phyloP scores from a whole-genome alignment of 2,113 vertebrate species.

The Leptobrachium leishanense region DNA sequence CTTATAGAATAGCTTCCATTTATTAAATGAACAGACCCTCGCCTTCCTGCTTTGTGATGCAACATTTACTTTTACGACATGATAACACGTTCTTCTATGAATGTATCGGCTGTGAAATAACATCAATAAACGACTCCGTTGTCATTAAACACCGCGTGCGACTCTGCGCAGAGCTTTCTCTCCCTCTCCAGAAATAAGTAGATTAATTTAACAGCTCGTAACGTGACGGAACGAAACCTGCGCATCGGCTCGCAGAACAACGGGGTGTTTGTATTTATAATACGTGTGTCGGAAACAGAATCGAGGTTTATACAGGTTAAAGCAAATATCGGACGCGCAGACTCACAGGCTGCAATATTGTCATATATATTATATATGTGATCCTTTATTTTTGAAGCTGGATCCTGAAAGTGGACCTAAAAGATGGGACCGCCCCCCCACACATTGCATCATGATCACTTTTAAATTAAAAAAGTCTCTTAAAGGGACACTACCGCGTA shows the following conservation, averaged over 20 bases:
- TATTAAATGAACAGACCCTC: constrained; percentile 62
- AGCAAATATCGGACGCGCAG: no score
- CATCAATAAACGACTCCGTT: constrained; percentile 61
- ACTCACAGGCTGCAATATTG: no score
- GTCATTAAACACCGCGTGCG: constrained; percentile 57
- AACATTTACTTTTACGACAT: constrained; percentile 70
- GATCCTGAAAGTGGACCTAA: no score
- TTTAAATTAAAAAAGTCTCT: no score
- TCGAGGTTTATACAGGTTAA: no score
- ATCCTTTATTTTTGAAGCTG: no score
- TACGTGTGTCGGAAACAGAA: no score
- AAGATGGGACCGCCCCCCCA: no score
- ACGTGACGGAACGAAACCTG: constrained; percentile 24
- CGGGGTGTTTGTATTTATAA: no score
- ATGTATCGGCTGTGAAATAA: constrained; percentile 59
- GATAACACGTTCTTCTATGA: constrained; percentile 65
- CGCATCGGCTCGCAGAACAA: background rate
- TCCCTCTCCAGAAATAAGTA: constrained; percentile 42
- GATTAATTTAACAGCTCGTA: constrained; percentile 55
- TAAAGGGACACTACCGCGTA: no score
- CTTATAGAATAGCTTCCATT: constrained; percentile 50
- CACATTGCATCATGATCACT: no score
- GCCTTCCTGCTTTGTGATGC: constrained; percentile 60
- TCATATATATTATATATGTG: no score
- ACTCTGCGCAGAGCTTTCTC: constrained; percentile 36